Base-by-base conservation (phyloP, 2,888 invertebrate species). In the Ephialtes manifestator region DNA sequence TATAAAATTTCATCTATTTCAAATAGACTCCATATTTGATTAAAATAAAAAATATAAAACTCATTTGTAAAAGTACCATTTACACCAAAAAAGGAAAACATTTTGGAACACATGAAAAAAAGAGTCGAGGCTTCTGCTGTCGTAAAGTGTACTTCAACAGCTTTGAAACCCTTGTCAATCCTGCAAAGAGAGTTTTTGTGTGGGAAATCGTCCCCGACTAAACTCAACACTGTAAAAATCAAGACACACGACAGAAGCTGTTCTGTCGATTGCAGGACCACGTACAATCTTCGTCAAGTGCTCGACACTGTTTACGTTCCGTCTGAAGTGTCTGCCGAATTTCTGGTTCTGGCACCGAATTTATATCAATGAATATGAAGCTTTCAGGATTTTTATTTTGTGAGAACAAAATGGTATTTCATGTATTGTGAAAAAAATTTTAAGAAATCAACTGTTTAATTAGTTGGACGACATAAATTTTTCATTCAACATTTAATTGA, bases 161-260 rank as follows among this genome's bases (percentile, higher is more conserved):
- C 28, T 58, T 11, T 58, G 13, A 4, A 83, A 83, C 70, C 68
- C 74, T 78, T 53, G 74, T 63, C 53, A 63, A 75, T 60, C 20
- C 58, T 28, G 58, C 24, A 24, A 3, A 20, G 11, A 55, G 20
- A 13, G 28, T 58, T 28, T 11, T 4, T 28, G 65, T 51, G 60
- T 48, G 58, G 31, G 60, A 74, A 74, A 76, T 80, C 65, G 77
- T 81, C 31, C 51, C 60, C 51, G 77, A 80, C 84, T 75, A 81
- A 67, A 81, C 72, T 84, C 84, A 74, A 84, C 81, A 84, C 78
- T 72, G 68, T 70, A 78, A 70, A 84, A 84, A 74, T 84, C 78
- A 74, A 55, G 78, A 75, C 53, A 35, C 63, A 48, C 63, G n/a
- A 28, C 48, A 31, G 58, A 65, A 48, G 76, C 60, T 39, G 18